A percentile compares a stretch with the other conserved stretches of the same genome.
Conservation (phyloP, 2,888 invertebrate species). For the Thumatha senex region DNA sequence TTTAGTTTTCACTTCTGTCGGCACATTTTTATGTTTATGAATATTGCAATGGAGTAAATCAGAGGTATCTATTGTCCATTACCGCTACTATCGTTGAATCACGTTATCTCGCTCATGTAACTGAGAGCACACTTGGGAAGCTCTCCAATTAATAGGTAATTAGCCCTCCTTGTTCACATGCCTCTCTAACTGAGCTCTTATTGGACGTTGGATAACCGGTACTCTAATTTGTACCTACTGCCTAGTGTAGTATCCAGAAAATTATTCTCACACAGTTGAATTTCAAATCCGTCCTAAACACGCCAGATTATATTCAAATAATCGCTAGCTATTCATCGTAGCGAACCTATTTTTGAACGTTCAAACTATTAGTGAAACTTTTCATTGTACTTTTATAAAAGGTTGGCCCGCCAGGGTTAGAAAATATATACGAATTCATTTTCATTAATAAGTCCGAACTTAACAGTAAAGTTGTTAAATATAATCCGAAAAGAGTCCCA, state of each 20-base stretch:
- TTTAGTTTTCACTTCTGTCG: no score
- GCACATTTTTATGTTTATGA: no score
- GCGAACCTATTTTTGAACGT: no score
- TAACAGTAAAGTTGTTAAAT: neutral
- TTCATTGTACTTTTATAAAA: neutral
- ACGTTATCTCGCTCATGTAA: constrained; percentile 24
- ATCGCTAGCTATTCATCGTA: no score
- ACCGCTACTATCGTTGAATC: constrained; percentile 21
- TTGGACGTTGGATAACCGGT: constrained; percentile 27
- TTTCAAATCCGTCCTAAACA: no score
- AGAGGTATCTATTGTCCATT: constrained; percentile 13
- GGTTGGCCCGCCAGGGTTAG: neutral
- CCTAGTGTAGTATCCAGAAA: constrained; percentile 6
- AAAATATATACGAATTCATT: neutral
- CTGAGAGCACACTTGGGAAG: constrained; percentile 31
- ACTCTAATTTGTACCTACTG: no score
- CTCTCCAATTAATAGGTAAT: constrained; percentile 57
- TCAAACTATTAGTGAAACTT: neutral
- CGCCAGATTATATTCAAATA: no score
- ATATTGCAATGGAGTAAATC: neutral
- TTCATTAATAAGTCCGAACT: neutral
- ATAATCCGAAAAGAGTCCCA: no score
- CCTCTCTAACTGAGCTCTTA: constrained; percentile 19
- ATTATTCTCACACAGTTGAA: constrained; percentile 1
- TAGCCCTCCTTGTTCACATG: constrained; percentile 45